A percentile compares a stretch with the other conserved stretches of the same genome.
phyloP scores from a whole-genome alignment of 30 jellyfish, hydroid and myxozoan genomes.

The Aurelia aurita region DNA sequence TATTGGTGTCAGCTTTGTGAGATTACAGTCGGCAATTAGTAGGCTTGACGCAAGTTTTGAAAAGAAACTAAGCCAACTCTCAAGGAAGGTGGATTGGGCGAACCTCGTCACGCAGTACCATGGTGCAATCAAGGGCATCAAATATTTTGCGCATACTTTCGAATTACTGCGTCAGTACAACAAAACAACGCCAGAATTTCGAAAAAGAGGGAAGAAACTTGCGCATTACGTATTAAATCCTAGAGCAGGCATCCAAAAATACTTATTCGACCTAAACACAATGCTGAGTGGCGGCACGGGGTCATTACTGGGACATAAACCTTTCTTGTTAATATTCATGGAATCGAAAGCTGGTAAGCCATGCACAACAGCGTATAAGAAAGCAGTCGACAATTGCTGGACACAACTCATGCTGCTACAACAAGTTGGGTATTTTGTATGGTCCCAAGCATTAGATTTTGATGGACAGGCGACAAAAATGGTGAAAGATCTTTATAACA shows the following conservation, averaged over 20 bases:
- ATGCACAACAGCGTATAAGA: conserved; percentile 36
- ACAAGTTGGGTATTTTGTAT: conserved; percentile 53
- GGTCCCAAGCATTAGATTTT: conserved; percentile 67
- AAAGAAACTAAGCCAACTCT: not conserved
- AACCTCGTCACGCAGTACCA: not conserved
- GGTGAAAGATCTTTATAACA: not conserved
- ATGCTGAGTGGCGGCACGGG: conserved; percentile 25
- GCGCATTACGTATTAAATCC: conserved; percentile 6
- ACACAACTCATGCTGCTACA: conserved; percentile 40
- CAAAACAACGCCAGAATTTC: not conserved
- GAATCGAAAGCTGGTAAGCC: conserved; percentile 35
- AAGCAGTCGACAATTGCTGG: conserved; percentile 33
- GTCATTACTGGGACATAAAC: conserved; percentile 24
- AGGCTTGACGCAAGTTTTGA: not conserved
- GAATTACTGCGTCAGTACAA: conserved; percentile 20
- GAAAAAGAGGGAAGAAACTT: conserved; percentile 17
- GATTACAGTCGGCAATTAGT: not conserved
- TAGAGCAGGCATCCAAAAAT: conserved; percentile 11
- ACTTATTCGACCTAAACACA: conserved; percentile 3
- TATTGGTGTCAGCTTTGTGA: conserved; percentile 5
- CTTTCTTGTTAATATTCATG: conserved; percentile 49
- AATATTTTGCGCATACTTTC: conserved; percentile 28
- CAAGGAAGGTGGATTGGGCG: conserved; percentile 7
- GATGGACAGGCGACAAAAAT: not conserved
- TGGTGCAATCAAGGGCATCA: not conserved